phyloP scores from a whole-genome alignment of 1,140 invertebrate genomes.

The Aethina tumida region DNA sequence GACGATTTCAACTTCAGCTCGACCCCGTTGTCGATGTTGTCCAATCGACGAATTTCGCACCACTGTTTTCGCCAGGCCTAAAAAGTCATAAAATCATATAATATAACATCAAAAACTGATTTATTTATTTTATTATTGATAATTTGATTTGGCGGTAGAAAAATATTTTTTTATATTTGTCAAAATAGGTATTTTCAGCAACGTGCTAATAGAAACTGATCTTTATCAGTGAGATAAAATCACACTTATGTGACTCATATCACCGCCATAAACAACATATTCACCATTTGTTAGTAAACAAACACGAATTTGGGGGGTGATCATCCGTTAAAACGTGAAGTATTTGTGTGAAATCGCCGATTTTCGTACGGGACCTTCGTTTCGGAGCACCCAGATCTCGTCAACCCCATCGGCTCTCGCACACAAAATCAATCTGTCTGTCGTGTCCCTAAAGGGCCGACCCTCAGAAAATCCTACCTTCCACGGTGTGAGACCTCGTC shows the following conservation, averaged over 20 bases:
- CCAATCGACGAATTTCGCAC: conserved; percentile 30
- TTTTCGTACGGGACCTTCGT: not conserved
- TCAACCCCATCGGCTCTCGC: not conserved
- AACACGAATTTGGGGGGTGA: not conserved
- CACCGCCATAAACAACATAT: no score
- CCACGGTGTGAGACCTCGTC: conserved; percentile 31
- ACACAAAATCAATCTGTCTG: conserved; percentile 10
- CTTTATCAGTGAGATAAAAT: no score
- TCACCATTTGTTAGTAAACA: not conserved
- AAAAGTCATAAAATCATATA: conserved; percentile 1
- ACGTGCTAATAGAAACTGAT: no score
- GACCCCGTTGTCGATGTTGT: conserved; percentile 26
- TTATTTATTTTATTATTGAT: not conserved
- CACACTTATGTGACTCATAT: no score
- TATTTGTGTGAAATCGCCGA: not conserved
- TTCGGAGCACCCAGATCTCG: not conserved
- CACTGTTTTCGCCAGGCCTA: conserved; percentile 33
- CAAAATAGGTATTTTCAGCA: no score
- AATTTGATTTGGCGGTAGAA: not conserved
- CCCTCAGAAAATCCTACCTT: no score
- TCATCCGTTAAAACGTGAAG: not conserved
- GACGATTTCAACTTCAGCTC: conserved; percentile 29
- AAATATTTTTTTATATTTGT: not conserved
- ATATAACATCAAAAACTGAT: conserved; percentile 2
- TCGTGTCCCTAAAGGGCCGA: no score